Base-by-base conservation (phyloP, 2,113 vertebrate genomes). In the Plectropomus leopardus region DNA sequence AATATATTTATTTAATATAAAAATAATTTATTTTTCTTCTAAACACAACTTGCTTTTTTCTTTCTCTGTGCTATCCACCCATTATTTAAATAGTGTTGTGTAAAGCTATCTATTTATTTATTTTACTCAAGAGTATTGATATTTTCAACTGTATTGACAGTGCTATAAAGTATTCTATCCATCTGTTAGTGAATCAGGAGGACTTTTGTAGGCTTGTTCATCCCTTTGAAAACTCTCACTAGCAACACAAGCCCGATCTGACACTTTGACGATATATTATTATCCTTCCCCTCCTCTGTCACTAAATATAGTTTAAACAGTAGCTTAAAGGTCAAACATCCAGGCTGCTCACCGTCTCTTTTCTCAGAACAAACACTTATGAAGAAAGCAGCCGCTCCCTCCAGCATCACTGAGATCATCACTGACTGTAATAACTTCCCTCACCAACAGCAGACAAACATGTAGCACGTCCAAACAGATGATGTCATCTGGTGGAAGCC, bases 401-500 rank as follows among this genome's bases (percentile, higher is more conserved):
- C 48, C 67, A 44, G 48, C 4, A 55, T 59, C 30, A 53, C n/a
- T 32, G 21, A 73, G 34, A 47, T 58, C 59, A 28, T 58, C 53
- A 26, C 51, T 23, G 55, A 45, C 60, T 69, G 23, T 32, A 42
- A 50, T 34, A 48, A 17, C 15, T 19, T 58, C 32, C 47, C 42
- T 61, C 24, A 28, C 13, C 58, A 23, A 3, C 36, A 63, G 48
- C 54, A 40, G 19, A 34, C 60, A 48, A 53, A 68, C 71, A 58
- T 32, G 58, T 30, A 15, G 23, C 23, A 23, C 16, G 7, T 54
- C 16, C 40, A 59, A 30, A 65, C 68, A 64, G 59, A 78, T 86
- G 78, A 86, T 10, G 21, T 86, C 82, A 87, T 60, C 50, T 1
- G 30, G 28, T 34, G 44, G 45, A 42, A 45, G 53, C 19, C 23